These are phyloP conservation scores for Pogonus chalceus DNA, from an alignment of 1,140 invertebrate species.

Conservation along the genomic window DNA sequence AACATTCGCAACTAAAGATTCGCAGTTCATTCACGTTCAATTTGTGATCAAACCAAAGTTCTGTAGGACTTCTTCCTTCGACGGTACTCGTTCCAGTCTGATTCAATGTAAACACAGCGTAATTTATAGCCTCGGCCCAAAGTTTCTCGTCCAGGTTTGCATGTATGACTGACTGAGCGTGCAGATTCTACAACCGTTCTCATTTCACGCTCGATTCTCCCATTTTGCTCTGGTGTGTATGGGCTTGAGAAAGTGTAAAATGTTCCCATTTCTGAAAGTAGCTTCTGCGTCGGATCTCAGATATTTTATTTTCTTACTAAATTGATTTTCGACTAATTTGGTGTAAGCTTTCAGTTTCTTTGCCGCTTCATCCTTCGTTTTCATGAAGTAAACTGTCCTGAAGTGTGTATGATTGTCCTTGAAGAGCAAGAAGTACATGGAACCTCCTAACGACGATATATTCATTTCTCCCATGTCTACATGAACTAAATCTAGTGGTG, in stretches of 20 bases:
- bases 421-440: too few species aligned
- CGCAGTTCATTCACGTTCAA: constrained; percentile 17
- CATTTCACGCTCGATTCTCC: constrained; percentile 33
- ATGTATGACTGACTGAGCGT: constrained; percentile 30
- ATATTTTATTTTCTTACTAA: constrained; percentile 24
- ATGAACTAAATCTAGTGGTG: constrained; percentile 29
- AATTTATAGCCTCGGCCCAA: constrained; percentile 36
- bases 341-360: constrained; percentile 25
- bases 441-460: constrained; percentile 24
- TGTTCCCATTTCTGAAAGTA: constrained; percentile 21
- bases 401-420: constrained; percentile 35
- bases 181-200: constrained; percentile 32
- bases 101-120: constrained; percentile 36
- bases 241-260: constrained; percentile 22
- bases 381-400: constrained; percentile 23
- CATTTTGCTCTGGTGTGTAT: constrained; percentile 36
- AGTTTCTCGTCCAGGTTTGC: constrained; percentile 24
- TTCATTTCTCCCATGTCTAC: constrained; percentile 32
- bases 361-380: constrained; percentile 25
- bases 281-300: constrained; percentile 22
- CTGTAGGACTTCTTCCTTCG: constrained; percentile 12
- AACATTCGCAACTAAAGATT: constrained; percentile 28
- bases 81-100: constrained; percentile 20
- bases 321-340: constrained; percentile 23
- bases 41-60: constrained; percentile 17